Conservation (phyloP, 2,797 vertebrate species). For the Phalanger gymnotis region DNA sequence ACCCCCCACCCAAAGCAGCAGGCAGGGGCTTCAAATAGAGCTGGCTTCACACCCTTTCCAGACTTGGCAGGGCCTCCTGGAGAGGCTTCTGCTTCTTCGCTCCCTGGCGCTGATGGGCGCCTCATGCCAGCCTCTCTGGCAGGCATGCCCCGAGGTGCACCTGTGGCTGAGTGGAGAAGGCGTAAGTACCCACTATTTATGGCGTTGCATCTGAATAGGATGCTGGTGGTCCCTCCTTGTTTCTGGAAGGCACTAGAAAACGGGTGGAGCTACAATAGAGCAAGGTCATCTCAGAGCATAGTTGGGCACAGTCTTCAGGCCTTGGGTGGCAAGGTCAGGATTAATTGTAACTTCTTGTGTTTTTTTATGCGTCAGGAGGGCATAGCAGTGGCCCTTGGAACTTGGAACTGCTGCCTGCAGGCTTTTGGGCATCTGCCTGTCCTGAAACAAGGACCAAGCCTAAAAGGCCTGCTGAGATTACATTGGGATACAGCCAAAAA, state of each 20-base stretch:
- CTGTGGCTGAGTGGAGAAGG: background rate
- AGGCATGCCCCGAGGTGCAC: background rate
- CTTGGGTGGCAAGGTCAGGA: background rate
- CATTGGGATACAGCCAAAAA: background rate
- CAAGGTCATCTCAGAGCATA: background rate
- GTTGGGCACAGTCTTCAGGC: background rate
- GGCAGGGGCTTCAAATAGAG: conserved; percentile 7
- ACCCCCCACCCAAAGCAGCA: background rate
- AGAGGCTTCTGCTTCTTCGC: background rate
- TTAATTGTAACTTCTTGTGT: background rate
- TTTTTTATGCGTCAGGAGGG: background rate
- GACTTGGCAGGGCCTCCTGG: background rate
- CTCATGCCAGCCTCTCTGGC: background rate
- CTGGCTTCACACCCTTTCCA: background rate
- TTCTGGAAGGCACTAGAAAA: background rate
- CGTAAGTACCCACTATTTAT: background rate
- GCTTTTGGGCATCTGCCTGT: background rate
- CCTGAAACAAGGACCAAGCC: background rate
- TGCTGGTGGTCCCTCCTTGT: background rate
- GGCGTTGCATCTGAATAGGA: background rate
- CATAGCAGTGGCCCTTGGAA: too few species aligned
- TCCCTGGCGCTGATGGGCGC: background rate
- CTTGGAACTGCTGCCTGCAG: too few species aligned
- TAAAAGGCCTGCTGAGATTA: background rate
- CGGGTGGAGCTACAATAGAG: background rate